Base-by-base conservation (phyloP, 2,113 vertebrate genomes). In the Coreoperca whiteheadi region DNA sequence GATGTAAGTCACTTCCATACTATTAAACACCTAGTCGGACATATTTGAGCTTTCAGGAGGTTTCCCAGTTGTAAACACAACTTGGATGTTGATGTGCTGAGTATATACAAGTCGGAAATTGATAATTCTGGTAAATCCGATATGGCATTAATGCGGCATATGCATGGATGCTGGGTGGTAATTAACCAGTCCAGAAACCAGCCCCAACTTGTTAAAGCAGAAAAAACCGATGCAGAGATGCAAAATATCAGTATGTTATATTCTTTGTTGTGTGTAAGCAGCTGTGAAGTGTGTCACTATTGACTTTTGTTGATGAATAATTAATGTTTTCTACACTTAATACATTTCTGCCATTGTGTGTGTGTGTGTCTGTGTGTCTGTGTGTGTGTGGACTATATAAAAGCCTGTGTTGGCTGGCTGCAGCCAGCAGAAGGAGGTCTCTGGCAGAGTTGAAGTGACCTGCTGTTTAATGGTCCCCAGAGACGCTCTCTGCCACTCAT, bases 231-330 rank as follows among this genome's bases (percentile, higher is more conserved):
- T 70, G 21, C 56, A 16, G n/a, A 46, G 64, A 37, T 48, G n/a
- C 6, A 72, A 14, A 32, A 9, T 6, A 11, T n/a, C 3, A 32
- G 41, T 30, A 50, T 77, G n/a, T 39, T 66, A 23, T 79, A 28
- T 66, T 57, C 21, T 46, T 51, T 66, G 39, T 25, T 66, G 51
- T 69, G 39, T 66, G n/a, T 59, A 56, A 70, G 54, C 67, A 60
- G 56, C 70, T 82, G 53, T 63, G 51, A 82, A 71, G 32, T 76
- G 63, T 81, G 71, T 69, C 63, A 61, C 67, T 84, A 68, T 81
- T 74, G 86, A 90, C 56, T 68, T 56, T 65, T 86, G 74, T 46
- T 76, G 39, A 85, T 92, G 63, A 91, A 90, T 88, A 72, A 81
- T 89, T 72, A 8, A 87, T 86, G 74, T 64, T 77, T 82, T 71